Evolutionary conservation across 2,888 invertebrate genomes (phyloP), one percentile per base, ranked within the genome.

Genomic region (Deilephila elpenor): DNA sequence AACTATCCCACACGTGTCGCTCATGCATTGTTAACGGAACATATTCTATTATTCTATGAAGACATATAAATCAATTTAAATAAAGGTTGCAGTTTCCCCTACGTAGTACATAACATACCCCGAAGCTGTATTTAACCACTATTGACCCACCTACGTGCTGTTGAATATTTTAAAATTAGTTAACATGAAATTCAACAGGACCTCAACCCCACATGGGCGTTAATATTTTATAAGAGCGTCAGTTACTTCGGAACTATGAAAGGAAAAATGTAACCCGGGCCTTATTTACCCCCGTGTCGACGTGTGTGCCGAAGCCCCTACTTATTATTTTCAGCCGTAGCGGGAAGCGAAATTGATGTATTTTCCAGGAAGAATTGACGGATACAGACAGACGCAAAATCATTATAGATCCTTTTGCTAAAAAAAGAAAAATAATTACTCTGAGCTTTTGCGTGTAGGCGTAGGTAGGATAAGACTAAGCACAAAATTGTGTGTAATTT

Each of bases 211-310:
- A 78, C 72, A 78, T 78, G 76, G 71, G 75, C 78, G 76, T 84
- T 84, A 83, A 87, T 84, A 86, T 86, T 88, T 85, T 77, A 87
- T 77, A 78, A 81, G 72, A 51, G 74, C 76, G 78, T 81, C 79
- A 82, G 80, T 86, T 83, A 80, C 80, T 79, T 82, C 77, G 78
- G 74, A 80, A 82, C 81, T 82, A 81, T 83, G 78, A 81, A 84
- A 82, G 79, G 81, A 84, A 86, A 84, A 82, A 86, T 81, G 74
- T 80, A 81, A 76, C 77, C 74, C 59, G 64, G 71, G 62, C 73
- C 61, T 77, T 78, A 81, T 82, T 80, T 79, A 78, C 82, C 77
- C 74, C 74, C 51, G n/a, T 67, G 44, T 67, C 64, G 64, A 44
- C 44, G 44, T 44, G 64, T 64, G 37, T 64, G 11, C 64, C 20